phyloP scores from a whole-genome alignment of 2,797 vertebrate species.

The Philypnodon macrostomus region DNA sequence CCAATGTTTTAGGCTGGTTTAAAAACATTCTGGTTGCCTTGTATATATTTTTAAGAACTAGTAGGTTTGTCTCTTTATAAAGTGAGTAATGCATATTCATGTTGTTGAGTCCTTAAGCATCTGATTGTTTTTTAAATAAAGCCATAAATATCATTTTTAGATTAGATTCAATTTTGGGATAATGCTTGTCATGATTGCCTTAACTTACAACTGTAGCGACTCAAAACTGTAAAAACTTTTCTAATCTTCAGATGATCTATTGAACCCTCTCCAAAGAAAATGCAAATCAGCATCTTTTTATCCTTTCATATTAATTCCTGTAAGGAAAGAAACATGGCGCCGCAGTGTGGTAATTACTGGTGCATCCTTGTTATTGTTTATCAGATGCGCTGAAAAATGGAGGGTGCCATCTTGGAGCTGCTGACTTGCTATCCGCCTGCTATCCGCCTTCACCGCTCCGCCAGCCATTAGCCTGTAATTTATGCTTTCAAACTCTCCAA shows the following conservation, averaged over 20 bases:
- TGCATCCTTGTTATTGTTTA: conserved; percentile 60
- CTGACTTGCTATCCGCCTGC: conserved; percentile 49
- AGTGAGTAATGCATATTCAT: too few relatives aligned
- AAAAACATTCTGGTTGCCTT: conserved; percentile 1
- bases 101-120: too few relatives aligned
- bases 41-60: too few relatives aligned
- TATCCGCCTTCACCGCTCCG: conserved; percentile 43
- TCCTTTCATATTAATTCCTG: conserved; percentile 45
- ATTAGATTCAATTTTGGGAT: too few relatives aligned
- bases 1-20: not conserved
- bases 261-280: conserved; percentile 25
- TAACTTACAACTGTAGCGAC: not conserved
- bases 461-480: conserved; percentile 61
- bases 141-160: too few relatives aligned
- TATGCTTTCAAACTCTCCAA: conserved; percentile 53
- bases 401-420: conserved; percentile 31
- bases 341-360: conserved; percentile 47
- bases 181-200: too few relatives aligned
- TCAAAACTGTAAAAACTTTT: conserved; percentile 29
- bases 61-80: too few relatives aligned
- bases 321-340: conserved; percentile 3
- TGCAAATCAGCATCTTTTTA: conserved; percentile 43
- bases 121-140: too few relatives aligned
- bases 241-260: conserved; percentile 39
- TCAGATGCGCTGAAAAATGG: conserved; percentile 46